A percentile compares a stretch with the other conserved stretches of the same genome.
Conservation (phyloP, 1,140 invertebrate species). For the Drosophila sulfurigaster region DNA sequence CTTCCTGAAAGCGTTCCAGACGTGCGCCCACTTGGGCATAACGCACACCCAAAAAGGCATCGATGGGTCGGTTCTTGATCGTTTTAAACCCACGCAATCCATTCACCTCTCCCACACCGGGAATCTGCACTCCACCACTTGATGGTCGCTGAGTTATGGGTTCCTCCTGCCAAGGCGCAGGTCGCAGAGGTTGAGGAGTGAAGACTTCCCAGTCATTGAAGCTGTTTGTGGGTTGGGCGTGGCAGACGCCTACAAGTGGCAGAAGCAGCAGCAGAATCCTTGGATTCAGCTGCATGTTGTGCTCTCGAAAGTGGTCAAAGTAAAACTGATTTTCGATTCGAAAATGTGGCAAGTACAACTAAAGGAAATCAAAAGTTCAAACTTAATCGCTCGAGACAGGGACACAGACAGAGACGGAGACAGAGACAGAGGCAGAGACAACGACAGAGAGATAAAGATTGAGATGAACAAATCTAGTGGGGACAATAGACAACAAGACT, state of each 20-base stretch:
- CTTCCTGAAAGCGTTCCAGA: conserved; percentile 69
- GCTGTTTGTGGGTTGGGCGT: conserved; percentile 20
- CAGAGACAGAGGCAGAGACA: not conserved
- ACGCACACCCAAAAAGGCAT: conserved; percentile 72
- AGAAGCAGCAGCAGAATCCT: conserved; percentile 36
- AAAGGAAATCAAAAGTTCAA: conserved; percentile 62
- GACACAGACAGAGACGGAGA: not conserved
- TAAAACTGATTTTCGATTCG: conserved; percentile 62
- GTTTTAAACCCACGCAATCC: conserved; percentile 53
- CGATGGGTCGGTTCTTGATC: conserved; percentile 61
- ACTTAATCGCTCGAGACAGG: conserved; percentile 25
- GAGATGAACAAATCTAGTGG: not conserved
- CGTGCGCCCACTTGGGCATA: conserved; percentile 65
- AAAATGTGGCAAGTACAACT: conserved; percentile 18
- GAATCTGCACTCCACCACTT: conserved; percentile 36
- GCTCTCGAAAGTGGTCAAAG: conserved; percentile 49
- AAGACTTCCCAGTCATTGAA: conserved; percentile 34
- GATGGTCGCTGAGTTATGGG: not conserved
- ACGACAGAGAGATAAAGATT: conserved; percentile 1
- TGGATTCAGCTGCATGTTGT: conserved; percentile 62
- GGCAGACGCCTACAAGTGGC: conserved; percentile 39
- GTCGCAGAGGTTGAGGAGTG: conserved; percentile 46
- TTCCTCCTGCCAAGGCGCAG: conserved; percentile 40
- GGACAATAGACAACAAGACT: conserved; percentile 13
- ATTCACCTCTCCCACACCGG: conserved; percentile 60